phyloP scores from a whole-genome alignment of 2,888 invertebrate species.

The Lamellibrachia satsuma region DNA sequence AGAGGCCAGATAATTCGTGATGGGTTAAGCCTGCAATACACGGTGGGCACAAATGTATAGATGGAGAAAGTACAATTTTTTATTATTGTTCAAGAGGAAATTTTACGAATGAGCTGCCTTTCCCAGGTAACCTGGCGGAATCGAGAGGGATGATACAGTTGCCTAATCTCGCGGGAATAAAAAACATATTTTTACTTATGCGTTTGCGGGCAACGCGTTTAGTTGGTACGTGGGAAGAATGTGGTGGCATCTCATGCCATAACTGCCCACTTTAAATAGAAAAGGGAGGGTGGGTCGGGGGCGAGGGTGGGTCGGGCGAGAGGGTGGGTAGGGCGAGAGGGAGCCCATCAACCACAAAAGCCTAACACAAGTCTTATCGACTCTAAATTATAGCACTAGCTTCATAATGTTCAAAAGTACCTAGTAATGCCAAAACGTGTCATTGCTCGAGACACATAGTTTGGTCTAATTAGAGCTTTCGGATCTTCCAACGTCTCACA shows the following conservation, averaged over 20 bases:
- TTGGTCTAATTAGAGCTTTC: background rate
- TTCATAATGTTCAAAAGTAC: background rate
- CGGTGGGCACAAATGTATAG: background rate
- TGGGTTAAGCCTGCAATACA: background rate
- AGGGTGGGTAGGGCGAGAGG: background rate
- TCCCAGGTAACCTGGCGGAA: background rate
- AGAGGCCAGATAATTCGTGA: background rate
- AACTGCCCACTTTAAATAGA: background rate
- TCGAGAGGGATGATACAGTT: background rate
- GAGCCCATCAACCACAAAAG: background rate
- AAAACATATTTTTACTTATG: background rate
- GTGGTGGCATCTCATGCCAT: background rate
- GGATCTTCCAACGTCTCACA: background rate
- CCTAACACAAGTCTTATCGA: background rate
- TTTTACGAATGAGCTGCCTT: background rate
- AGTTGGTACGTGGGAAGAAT: background rate
- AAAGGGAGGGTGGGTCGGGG: background rate
- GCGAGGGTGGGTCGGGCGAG: background rate
- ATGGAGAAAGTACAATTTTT: background rate
- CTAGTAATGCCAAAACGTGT: background rate
- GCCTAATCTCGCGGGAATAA: background rate
- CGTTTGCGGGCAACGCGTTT: background rate
- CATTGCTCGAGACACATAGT: background rate
- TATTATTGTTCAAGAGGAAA: background rate
- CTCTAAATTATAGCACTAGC: background rate